Evolutionary conservation across 2,797 vertebrate species (phyloP), one percentile per base, ranked within the genome.

Genomic region (Sus cebifrons): DNA sequence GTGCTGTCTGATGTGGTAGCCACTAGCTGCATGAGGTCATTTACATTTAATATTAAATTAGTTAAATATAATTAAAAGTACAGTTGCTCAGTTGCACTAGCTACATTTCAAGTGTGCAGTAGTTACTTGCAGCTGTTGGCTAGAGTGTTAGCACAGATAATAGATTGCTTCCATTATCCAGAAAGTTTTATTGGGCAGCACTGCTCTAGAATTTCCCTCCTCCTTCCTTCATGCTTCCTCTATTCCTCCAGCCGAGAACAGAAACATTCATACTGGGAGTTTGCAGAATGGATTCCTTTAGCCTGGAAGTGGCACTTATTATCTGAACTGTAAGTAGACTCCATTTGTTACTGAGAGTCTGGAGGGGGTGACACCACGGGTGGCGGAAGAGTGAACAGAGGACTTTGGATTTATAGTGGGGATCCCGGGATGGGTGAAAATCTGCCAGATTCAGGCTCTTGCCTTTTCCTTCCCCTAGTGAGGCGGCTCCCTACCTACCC

Each of bases 231-330:
- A 94, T 58, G 67, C n/a, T 81, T 0, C 67, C 78, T 89, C 81
- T 86, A 7, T 94, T 78, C 65, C 93, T 92, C 88, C 96, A 99
- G 99, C 97, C 99, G 99, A 27, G 99, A 99, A 49, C 98, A 99
- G 96, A 98, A 99, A 95, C 94, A 98, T 98, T 99, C 99, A 0
- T 98, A 98, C 95, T 99, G 99, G 99, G 99, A 99, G 86, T 99
- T 99, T 94, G 99, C 99, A 0, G 99, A 99, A 23, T 99, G 99
- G 99, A 98, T 99, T 82, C 99, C 99, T 0, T 98, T 98, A 81
- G 97, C 95, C 4, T 98, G 96, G 64, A 97, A 98, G 96, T 99
- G 99, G 99, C 97, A 89, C 0, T 98, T 98, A 21, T 98, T 99
- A 17, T 98, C 99, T 0, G 98, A 98, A 5, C 99, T 99, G 99